These are phyloP conservation scores for Rhabdomys dilectus DNA, from an alignment of 2,113 vertebrate species.

Conservation along the genomic window DNA sequence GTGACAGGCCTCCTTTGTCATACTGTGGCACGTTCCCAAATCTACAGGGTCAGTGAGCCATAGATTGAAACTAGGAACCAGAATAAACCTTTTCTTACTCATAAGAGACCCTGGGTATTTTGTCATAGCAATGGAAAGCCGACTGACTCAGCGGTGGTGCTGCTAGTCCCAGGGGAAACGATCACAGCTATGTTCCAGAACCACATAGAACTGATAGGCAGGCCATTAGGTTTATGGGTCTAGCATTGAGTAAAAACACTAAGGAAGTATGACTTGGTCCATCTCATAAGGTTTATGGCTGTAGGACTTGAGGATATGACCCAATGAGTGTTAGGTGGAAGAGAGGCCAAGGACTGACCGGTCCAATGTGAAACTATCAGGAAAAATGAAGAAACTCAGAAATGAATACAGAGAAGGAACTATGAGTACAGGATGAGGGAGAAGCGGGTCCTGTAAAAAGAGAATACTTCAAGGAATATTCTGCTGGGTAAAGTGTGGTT, in stretches of 20 bases:
- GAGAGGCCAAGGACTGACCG: not conserved
- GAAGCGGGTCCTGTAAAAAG: not conserved
- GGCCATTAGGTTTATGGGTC: not conserved
- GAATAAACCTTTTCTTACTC: not conserved
- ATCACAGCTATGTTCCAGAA: not conserved
- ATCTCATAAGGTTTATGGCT: not conserved
- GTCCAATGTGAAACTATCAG: not conserved
- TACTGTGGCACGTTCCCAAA: not conserved
- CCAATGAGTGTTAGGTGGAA: not conserved
- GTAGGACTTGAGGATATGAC: not conserved
- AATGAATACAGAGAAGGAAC: not conserved
- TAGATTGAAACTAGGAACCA: not conserved
- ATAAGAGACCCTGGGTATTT: not conserved
- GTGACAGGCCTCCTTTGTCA: not conserved
- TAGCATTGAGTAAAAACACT: not conserved
- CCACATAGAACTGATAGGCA: not conserved
- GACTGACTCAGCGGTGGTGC: not conserved
- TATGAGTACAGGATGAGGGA: not conserved
- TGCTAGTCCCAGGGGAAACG: not conserved
- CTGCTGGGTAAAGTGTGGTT: not conserved
- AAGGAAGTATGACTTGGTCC: not conserved
- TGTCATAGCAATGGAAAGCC: not conserved
- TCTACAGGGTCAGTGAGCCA: not conserved
- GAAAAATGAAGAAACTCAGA: not conserved
- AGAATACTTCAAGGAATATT: not conserved